Base-by-base conservation (phyloP, 2,113 vertebrate genomes). In the Piprites chloris region DNA sequence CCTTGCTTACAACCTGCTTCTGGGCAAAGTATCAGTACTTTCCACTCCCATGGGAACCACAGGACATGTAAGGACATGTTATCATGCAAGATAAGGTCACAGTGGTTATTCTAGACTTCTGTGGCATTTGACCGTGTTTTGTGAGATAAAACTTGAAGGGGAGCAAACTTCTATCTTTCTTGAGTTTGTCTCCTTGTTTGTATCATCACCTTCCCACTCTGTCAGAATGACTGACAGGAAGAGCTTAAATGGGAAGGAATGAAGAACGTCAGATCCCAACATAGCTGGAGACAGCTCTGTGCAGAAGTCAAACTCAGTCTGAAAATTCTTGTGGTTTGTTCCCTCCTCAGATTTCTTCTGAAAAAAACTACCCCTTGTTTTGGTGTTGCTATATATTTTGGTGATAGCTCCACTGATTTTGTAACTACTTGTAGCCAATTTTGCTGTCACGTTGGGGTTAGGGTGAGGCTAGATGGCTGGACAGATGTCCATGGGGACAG, bases 151-250 rank as follows among this genome's bases (percentile, higher is more conserved):
- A 88, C 39, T 66, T 47, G 42, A 62, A 71, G 53, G 26, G 33
- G 63, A 92, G 23, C 50, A 88, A 79, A 49, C 68, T 55, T 49
- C 50, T 69, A 1, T 78, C 90, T 93, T 61, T 86, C 66, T 30
- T 46, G 50, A 92, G 67, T 83, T 93, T 58, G 75, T 88, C 88
- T 90, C 37, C 69, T 39, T 89, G 82, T 88, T 92, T 86, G 68
- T 62, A n/a, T 83, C 90, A 66, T 37, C 55, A 94, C 63, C 55
- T 96, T 95, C 53, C 90, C 90, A 84, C 86, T 85, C 79, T 95
- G 92, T 77, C 94, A 95, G 73, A 55, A 62, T 95, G 95, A 95
- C 20, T 84, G 96, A 84, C 83, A 63, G 47, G 50, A 84, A 73
- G 30, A 87, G 63, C 49, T 89, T 72, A 72, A 78, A 85, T 11